Percentiles rank a stretch among this genome's conserved stretches.
These are phyloP conservation scores for Ophioderma brevispina DNA, from an alignment of 35 echinoderm and acorn worm species.

Conservation along the genomic window DNA sequence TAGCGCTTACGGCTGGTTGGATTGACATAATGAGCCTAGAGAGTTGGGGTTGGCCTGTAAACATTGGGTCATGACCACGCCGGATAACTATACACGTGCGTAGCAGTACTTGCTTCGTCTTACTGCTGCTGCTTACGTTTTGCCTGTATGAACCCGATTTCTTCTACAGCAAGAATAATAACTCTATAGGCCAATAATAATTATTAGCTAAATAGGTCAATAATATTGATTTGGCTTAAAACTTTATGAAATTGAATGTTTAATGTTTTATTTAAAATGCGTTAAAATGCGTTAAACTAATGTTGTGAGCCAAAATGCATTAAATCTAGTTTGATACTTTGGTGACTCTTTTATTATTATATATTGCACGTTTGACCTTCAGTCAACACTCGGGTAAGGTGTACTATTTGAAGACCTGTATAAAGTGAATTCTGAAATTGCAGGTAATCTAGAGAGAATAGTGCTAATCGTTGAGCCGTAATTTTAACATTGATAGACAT, in stretches of 20 bases:
- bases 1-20: not conserved
- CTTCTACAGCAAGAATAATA: too few relatives aligned
- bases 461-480: not conserved
- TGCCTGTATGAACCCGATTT: too few relatives aligned
- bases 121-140: too few relatives aligned
- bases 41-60: not conserved
- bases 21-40: not conserved
- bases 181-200: too few relatives aligned
- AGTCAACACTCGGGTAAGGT: not conserved
- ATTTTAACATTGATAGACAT: conserved; percentile 3
- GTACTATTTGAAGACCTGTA: not conserved
- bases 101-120: too few relatives aligned
- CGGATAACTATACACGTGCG: not conserved
- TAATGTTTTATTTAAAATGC: not conserved
- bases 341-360: not conserved
- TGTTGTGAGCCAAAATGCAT: too few relatives aligned
- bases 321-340: not conserved
- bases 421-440: not conserved
- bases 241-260: not conserved
- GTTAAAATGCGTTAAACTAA: not conserved
- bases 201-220: too few relatives aligned
- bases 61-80: not conserved
- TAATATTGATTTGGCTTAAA: not conserved
- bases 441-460: not conserved
- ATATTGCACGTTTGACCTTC: not conserved